Evolutionary conservation across 2,113 vertebrate species (phyloP).

Genomic region (Menura novaehollandiae): DNA sequence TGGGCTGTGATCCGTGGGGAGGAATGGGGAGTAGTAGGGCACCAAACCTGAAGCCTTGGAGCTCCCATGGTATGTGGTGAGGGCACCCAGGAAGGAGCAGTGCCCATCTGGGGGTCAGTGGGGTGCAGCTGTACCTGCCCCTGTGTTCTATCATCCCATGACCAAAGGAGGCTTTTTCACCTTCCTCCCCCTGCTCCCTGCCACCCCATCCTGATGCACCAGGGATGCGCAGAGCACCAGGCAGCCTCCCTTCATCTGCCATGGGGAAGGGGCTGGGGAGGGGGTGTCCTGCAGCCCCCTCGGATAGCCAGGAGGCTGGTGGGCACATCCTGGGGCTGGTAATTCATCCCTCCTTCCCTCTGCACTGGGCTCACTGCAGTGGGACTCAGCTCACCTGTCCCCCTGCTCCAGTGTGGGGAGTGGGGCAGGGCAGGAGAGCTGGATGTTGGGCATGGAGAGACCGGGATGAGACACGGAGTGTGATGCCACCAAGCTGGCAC

Average conservation of each 20-base stretch:
- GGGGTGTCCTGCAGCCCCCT: not conserved
- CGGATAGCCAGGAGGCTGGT: accelerated
- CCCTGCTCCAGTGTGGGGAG: not conserved
- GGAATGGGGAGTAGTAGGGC: not conserved
- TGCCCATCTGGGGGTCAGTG: not conserved
- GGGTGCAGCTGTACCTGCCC: not conserved
- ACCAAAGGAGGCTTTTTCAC: not conserved
- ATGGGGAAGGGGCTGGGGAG: not conserved
- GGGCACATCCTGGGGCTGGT: not conserved
- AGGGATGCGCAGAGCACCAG: accelerated
- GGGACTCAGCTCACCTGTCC: accelerated
- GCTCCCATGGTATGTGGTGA: not conserved
- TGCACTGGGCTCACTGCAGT: not conserved
- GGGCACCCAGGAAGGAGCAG: not conserved
- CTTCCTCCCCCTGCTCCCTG: not conserved
- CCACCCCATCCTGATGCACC: not conserved
- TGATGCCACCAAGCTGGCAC: not conserved
- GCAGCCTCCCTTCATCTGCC: not conserved
- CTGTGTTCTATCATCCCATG: not conserved
- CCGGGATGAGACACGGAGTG: accelerated
- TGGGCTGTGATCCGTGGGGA: accelerated
- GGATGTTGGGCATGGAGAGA: accelerated
- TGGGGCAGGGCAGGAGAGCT: not conserved
- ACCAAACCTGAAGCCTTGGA: not conserved
- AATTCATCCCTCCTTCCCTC: not conserved